Conservation (phyloP, 1,140 invertebrate species). For the Scaptomyza graminum region DNA sequence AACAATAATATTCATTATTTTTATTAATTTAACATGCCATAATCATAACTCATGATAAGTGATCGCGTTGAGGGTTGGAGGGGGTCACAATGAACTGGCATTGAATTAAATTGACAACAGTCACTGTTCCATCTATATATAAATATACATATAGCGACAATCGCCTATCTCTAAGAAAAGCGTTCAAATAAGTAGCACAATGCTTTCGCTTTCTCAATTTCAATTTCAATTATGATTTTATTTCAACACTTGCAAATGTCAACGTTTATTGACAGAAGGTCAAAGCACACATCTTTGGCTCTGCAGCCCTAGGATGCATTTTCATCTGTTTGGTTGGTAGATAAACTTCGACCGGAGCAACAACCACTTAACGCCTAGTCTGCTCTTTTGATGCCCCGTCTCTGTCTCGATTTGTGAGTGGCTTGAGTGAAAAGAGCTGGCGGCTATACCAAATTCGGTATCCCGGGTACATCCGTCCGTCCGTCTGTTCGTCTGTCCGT, state of each 20-base stretch:
- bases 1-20: conserved; percentile 77
- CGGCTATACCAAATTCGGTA: conserved; percentile 3
- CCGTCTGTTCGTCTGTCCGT: conserved; percentile 33
- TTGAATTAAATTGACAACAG: conserved; percentile 42
- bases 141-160: neutral
- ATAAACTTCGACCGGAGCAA: conserved; percentile 46
- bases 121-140: conserved; percentile 21
- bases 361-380: conserved; percentile 53
- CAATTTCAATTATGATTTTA: conserved; percentile 40
- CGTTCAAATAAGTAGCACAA: conserved; percentile 23
- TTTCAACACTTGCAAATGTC: conserved; percentile 10
- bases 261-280: conserved; percentile 37
- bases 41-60: conserved; percentile 63
- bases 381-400: neutral
- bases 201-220: conserved; percentile 32
- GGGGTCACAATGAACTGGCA: conserved; percentile 6
- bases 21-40: conserved; percentile 75
- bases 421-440: conserved; percentile 4
- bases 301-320: neutral
- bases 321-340: conserved; percentile 2
- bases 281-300: neutral
- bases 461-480: conserved; percentile 2
- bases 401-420: conserved; percentile 1
- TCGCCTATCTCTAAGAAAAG: conserved; percentile 10
- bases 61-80: neutral